Conservation (phyloP, 1,140 invertebrate genomes). For the Sesamia nonagrioides region DNA sequence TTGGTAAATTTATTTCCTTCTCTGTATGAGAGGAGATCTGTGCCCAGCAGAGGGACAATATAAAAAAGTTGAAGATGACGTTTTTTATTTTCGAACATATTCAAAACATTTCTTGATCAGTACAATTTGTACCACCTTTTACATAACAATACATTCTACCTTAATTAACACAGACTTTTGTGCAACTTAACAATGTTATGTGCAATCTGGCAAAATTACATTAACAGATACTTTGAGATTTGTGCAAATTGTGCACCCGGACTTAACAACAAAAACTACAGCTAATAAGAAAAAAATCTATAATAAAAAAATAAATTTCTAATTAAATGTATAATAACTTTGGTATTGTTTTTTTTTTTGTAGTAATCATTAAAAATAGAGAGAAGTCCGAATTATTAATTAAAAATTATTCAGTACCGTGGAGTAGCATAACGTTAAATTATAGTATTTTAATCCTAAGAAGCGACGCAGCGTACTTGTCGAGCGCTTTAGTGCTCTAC, state of each 20-base stretch:
- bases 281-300: background rate
- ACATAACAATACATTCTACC: no score
- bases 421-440: background rate
- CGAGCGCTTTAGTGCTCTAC: no score
- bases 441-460: no score
- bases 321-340: conserved; percentile 22
- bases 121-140: no score
- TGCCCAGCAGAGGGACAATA: no score
- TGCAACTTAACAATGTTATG: background rate
- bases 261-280: conserved; percentile 1
- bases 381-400: conserved; percentile 1
- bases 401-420: background rate
- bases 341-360: conserved; percentile 23
- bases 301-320: conserved; percentile 19
- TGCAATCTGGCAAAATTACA: background rate
- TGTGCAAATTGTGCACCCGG: background rate
- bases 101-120: no score
- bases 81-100: no score
- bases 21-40: no score
- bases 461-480: no score
- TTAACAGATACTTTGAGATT: background rate
- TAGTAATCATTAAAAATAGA: conserved; percentile 18
- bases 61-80: no score
- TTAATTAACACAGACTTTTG: background rate
- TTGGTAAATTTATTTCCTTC: no score